A percentile compares a stretch with the other conserved stretches of the same genome.
These are phyloP conservation scores for Pseudorectes ferrugineus DNA, from an alignment of 2,113 vertebrate genomes.

Conservation along the genomic window DNA sequence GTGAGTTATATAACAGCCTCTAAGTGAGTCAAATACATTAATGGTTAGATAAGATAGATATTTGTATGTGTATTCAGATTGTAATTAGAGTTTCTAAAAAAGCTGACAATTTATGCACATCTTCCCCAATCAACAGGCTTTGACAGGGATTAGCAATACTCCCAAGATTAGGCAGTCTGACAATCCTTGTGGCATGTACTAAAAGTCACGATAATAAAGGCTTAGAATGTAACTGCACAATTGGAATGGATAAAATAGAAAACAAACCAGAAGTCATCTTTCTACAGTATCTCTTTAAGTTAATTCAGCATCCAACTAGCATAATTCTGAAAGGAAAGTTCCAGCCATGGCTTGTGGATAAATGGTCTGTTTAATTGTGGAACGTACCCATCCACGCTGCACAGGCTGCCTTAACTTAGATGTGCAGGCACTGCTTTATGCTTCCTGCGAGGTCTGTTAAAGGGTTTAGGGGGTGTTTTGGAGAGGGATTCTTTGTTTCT, in stretches of 20 bases:
- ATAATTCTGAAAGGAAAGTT: background rate
- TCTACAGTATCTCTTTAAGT: background rate
- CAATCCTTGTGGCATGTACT: background rate
- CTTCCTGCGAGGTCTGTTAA: background rate
- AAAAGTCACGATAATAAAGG: background rate
- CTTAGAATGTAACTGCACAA: background rate
- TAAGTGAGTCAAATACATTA: constrained; percentile 7
- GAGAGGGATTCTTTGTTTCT: background rate
- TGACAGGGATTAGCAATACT: background rate
- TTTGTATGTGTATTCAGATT: background rate
- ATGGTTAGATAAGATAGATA: background rate
- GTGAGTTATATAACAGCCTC: background rate
- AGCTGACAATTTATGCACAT: background rate
- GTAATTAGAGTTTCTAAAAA: background rate
- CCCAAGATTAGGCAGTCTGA: background rate
- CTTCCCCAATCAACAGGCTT: background rate
- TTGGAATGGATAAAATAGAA: background rate
- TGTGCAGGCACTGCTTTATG: background rate
- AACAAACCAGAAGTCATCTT: background rate
- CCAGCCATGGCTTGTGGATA: background rate
- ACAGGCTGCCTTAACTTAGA: background rate
- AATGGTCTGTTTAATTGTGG: background rate
- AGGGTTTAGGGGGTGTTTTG: background rate
- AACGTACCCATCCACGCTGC: rapidly evolving
- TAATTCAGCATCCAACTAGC: background rate